These are phyloP conservation scores for Zaprionus lineosus DNA, from an alignment of 2,888 invertebrate species.

Conservation along the genomic window DNA sequence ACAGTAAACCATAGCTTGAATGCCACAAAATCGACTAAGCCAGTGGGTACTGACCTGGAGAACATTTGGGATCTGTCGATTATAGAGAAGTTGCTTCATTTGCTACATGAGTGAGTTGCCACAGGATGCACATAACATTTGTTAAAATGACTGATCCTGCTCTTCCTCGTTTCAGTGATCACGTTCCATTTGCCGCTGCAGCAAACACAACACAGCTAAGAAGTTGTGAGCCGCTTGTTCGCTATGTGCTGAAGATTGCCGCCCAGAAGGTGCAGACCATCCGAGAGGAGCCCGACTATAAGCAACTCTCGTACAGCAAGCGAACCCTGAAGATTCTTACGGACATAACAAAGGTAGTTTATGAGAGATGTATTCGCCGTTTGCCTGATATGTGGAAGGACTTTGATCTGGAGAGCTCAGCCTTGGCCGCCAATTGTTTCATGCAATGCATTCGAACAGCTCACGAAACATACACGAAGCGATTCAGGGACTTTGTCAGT, in stretches of 20 bases:
- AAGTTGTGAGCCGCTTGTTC: conserved; percentile 84
- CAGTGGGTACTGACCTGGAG: conserved; percentile 72
- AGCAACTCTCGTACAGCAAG: conserved; percentile 79
- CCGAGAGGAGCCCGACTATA: conserved; percentile 78
- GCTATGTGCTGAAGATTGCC: conserved; percentile 84
- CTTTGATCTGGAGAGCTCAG: conserved; percentile 84
- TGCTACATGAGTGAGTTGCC: conserved; percentile 76
- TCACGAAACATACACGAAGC: conserved; percentile 72
- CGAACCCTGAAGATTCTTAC: conserved; percentile 76
- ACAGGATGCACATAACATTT: too few species aligned
- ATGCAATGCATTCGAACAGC: conserved; percentile 80
- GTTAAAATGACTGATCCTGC: not conserved
- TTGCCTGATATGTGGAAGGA: conserved; percentile 83
- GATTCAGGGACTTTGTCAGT: conserved; percentile 78
- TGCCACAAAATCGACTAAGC: conserved; percentile 71
- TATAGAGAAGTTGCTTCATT: conserved; percentile 74
- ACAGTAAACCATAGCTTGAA: conserved; percentile 75
- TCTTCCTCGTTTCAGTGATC: conserved; percentile 77
- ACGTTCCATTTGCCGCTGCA: conserved; percentile 84
- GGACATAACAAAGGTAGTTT: conserved; percentile 78
- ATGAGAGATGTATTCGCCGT: conserved; percentile 83
- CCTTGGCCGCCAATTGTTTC: conserved; percentile 85
- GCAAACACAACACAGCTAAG: conserved; percentile 83
- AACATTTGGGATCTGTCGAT: conserved; percentile 81
- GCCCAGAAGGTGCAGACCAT: conserved; percentile 67